Percentiles rank a stretch among this genome's conserved stretches.
These are phyloP conservation scores for Threskiornis aethiopicus DNA, from an alignment of 2,797 vertebrate genomes.

Conservation along the genomic window DNA sequence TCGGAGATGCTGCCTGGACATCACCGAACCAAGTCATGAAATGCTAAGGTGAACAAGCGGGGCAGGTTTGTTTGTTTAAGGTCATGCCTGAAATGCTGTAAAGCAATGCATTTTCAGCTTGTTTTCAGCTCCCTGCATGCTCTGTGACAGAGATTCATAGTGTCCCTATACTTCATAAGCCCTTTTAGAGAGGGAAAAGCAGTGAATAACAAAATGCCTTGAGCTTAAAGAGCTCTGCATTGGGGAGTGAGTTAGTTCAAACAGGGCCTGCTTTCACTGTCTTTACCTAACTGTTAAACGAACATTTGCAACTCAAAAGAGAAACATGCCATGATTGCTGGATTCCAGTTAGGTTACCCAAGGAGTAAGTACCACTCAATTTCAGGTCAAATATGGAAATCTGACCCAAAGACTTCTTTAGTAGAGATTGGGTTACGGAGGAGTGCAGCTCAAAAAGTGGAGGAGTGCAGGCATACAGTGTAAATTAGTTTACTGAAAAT, in stretches of 20 bases:
- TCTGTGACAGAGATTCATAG: not conserved
- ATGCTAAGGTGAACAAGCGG: not conserved
- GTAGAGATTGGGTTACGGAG: not conserved
- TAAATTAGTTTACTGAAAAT: not conserved
- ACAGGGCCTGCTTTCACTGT: not conserved
- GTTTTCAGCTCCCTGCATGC: not conserved
- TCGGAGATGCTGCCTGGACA: not conserved
- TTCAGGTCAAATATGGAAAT: not conserved
- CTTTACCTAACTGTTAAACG: not conserved
- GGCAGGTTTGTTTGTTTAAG: not conserved
- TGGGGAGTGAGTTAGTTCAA: not conserved
- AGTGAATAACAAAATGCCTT: not conserved
- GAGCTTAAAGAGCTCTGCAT: not conserved
- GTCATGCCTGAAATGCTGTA: not conserved
- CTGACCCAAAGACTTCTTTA: not conserved
- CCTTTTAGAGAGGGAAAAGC: not conserved
- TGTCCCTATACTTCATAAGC: not conserved
- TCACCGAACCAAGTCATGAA: not conserved
- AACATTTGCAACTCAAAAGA: not conserved
- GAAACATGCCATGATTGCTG: not conserved
- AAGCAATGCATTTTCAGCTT: not conserved
- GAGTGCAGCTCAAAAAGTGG: not conserved
- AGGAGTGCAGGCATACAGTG: not conserved
- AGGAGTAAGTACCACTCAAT: not conserved
- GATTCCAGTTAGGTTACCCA: not conserved